Base-by-base conservation (phyloP, 1,140 invertebrate genomes). In the Trichogramma pretiosum region DNA sequence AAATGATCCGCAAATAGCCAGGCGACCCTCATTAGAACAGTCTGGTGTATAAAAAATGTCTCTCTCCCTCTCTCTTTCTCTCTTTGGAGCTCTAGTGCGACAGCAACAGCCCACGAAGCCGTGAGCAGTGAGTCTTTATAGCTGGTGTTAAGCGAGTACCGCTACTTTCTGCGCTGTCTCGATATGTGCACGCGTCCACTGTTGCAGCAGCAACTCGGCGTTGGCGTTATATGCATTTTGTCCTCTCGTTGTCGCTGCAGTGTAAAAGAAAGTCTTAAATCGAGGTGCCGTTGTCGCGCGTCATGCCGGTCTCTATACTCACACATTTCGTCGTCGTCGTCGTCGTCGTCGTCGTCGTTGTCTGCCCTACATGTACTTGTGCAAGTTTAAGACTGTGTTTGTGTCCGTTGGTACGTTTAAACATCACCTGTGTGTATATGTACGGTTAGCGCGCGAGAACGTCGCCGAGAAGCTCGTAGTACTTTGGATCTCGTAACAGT, bases 211-310 rank as follows among this genome's bases (percentile, higher is more conserved):
- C n/a, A n/a, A n/a, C n/a, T n/a, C n/a, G n/a, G n/a, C n/a, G n/a
- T n/a, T n/a, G n/a, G n/a, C n/a, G n/a, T n/a, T n/a, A n/a, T n/a
- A n/a, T n/a, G n/a, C n/a, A n/a, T n/a, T n/a, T n/a, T n/a, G n/a
- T n/a, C n/a, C n/a, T n/a, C n/a, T n/a, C n/a, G n/a, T n/a, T n/a
- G n/a, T n/a, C n/a, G n/a, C n/a, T n/a, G n/a, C n/a, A n/a, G n/a
- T n/a, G n/a, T n/a, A n/a, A n/a, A n/a, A n/a, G 58, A 58, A 51
- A 41, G 53, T 55, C 56, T 50, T 56, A 57, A 65, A 64, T 61
- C 54, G 58, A 48, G 50, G 50, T 48, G 53, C 42, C 41, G 53
- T 54, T 48, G 49, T 48, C 41, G 46, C 35, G 39, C 13, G 41
- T 23, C 18, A 28, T 34, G 16, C 11, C n/a, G n/a, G n/a, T n/a